phyloP scores from a whole-genome alignment of 2,797 vertebrate species.

The Anguilla marmorata region DNA sequence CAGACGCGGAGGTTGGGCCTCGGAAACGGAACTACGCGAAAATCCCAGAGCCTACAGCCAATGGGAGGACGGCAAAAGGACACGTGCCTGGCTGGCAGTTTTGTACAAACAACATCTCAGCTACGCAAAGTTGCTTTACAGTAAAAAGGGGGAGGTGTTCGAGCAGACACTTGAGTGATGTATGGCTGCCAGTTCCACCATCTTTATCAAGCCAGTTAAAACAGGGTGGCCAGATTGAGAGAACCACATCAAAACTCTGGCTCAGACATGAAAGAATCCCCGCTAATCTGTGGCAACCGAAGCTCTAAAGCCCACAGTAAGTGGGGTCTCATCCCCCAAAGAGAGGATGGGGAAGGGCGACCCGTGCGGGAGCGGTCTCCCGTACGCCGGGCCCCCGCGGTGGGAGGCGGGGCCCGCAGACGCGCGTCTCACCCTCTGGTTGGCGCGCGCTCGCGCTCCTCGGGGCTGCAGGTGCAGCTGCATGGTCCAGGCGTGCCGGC shows the following conservation, averaged over 20 bases:
- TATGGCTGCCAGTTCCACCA: neutral
- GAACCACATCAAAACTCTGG: neutral
- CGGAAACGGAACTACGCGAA: neutral
- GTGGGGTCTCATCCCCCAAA: neutral
- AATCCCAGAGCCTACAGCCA: neutral
- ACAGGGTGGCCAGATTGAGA: neutral
- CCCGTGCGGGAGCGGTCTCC: neutral
- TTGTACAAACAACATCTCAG: neutral
- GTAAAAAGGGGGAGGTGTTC: neutral
- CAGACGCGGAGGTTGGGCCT: conserved; percentile 19
- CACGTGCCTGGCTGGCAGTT: neutral
- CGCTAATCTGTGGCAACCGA: neutral
- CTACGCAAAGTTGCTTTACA: neutral
- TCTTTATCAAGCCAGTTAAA: neutral
- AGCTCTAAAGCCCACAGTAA: neutral
- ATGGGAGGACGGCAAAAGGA: neutral
- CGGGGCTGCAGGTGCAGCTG: conserved; percentile 88
- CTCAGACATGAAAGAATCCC: neutral
- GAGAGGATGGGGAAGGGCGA: neutral
- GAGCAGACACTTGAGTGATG: neutral
- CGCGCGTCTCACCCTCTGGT: conserved; percentile 82
- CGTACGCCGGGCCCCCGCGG: no score
- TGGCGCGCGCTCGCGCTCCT: conserved; percentile 87
- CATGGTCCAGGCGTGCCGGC: conserved; percentile 86
- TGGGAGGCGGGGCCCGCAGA: neutral